Evolutionary conservation across 2,113 vertebrate genomes (phyloP).

Genomic region (Amphilophus citrinellus): DNA sequence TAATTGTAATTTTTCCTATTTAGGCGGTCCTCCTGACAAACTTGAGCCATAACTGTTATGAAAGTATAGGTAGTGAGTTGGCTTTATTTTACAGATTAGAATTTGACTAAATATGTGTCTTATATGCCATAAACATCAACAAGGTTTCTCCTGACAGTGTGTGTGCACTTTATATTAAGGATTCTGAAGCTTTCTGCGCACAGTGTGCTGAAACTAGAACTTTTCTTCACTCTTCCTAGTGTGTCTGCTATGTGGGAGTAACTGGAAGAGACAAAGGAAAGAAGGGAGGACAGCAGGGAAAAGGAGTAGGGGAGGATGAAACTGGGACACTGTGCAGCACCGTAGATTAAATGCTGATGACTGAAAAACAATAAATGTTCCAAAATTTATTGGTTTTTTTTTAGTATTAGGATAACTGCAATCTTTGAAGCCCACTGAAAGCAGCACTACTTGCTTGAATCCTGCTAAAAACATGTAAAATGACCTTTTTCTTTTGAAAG

Average conservation of each 20-base stretch:
- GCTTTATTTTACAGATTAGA: neutral
- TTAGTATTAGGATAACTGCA: slow-evolving; percentile 14
- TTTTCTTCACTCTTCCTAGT: neutral
- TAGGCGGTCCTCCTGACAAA: neutral
- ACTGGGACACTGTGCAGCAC: slow-evolving; percentile 40
- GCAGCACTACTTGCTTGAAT: neutral
- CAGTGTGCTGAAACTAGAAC: slow-evolving; percentile 6
- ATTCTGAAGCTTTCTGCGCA: slow-evolving; percentile 4
- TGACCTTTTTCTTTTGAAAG: neutral
- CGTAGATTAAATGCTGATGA: slow-evolving; percentile 47
- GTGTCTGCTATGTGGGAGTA: slow-evolving; percentile 19
- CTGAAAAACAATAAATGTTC: slow-evolving; percentile 36
- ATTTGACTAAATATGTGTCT: neutral
- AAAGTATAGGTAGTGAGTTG: neutral
- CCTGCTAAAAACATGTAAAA: neutral
- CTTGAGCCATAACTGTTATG: neutral
- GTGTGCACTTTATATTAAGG: neutral
- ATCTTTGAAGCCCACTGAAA: slow-evolving; percentile 30
- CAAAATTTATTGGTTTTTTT: slow-evolving; percentile 32
- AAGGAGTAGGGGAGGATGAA: slow-evolving; percentile 27
- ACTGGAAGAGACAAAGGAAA: slow-evolving; percentile 34
- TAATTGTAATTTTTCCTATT: neutral
- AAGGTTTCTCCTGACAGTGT: neutral
- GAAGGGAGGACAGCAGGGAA: slow-evolving; percentile 20
- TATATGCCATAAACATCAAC: neutral